Base-by-base conservation (phyloP, 2,888 invertebrate genomes). In the Cacoxenus indagator region DNA sequence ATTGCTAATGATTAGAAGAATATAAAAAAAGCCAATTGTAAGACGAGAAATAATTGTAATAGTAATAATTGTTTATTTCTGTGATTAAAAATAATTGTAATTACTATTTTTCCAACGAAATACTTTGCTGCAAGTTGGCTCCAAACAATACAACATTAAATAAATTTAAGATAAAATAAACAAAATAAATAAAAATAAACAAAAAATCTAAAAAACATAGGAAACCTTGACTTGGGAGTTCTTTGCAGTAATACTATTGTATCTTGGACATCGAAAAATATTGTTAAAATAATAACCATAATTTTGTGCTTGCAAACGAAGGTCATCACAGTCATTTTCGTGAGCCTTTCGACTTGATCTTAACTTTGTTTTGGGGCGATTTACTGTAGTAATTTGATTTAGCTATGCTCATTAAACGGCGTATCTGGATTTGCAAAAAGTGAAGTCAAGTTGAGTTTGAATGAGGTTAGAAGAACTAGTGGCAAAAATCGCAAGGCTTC, bases 391-490 rank as follows among this genome's bases (percentile, higher is more conserved):
- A 70, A 71, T 73, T 67, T 73, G 62, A 70, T 69, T 76, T 76
- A 72, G 77, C 71, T 82, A 78, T 82, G 78, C 74, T 82, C 75
- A 79, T 82, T 78, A 78, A 70, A 22, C 45, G n/a, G 37, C 54
- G 19, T 59, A 22, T 59, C 59, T 31, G 59, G 59, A 59, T 59
- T 59, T 19, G 59, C 59, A 31, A 14, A 9, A 19, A 54, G 9
- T 1, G 0, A 54, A 24, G 37, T 37, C 37, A 37, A 37, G 37
- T 37, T 1, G 37, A 8, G 37, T 14, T 4, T 24, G 4, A 5
- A 24, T 54, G 1, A 17, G n/a, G 17, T n/a, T 46, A n/a, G 19
- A 0, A 54, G 22, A 54, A 54, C 54, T 24, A 19, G 22, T 54
- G 24, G 37, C 37, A 37, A 37, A 37, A 54, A 54, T 54, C 9